These are phyloP conservation scores for Agrilus mali DNA, from an alignment of 2,888 invertebrate species.

Conservation along the genomic window DNA sequence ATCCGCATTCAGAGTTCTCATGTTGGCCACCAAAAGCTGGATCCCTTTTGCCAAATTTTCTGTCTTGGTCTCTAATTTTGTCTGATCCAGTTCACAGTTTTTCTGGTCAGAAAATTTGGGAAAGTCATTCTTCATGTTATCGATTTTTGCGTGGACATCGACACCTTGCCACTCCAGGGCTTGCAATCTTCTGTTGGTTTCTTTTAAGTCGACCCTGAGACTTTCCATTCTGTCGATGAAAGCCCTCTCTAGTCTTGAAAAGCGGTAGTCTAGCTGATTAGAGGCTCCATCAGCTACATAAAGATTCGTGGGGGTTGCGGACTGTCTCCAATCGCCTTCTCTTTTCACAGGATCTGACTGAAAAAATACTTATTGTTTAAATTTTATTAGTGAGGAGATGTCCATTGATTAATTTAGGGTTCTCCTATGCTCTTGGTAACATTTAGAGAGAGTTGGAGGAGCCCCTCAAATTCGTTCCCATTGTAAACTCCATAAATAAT, in stretches of 20 bases:
- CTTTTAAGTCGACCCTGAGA: slow-evolving; percentile 30
- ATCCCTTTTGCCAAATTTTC: slow-evolving; percentile 19
- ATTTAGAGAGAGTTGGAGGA: too few relatives aligned
- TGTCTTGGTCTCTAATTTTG: slow-evolving; percentile 13
- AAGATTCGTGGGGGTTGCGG: too few relatives aligned
- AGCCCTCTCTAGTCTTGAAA: slow-evolving; percentile 32
- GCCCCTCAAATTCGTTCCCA: too few relatives aligned
- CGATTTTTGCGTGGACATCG: slow-evolving; percentile 28
- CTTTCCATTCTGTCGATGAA: slow-evolving; percentile 32
- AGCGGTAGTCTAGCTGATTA: slow-evolving; percentile 16
- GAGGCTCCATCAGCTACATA: too few relatives aligned
- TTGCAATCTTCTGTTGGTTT: slow-evolving; percentile 30
- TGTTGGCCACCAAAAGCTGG: slow-evolving; percentile 17
- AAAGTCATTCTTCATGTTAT: slow-evolving; percentile 10
- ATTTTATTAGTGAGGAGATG: too few relatives aligned
- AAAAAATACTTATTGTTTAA: too few relatives aligned
- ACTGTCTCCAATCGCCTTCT: too few relatives aligned
- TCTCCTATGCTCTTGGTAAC: too few relatives aligned
- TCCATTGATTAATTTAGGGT: too few relatives aligned
- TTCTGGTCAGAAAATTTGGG: neutral
- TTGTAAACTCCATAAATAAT: too few relatives aligned
- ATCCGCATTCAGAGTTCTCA: slow-evolving; percentile 17
- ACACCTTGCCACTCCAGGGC: slow-evolving; percentile 33
- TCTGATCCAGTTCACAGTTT: neutral
- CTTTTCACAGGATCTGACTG: too few relatives aligned